These are phyloP conservation scores for Argyrosomus regius DNA, from an alignment of 2,797 vertebrate genomes.

Conservation along the genomic window DNA sequence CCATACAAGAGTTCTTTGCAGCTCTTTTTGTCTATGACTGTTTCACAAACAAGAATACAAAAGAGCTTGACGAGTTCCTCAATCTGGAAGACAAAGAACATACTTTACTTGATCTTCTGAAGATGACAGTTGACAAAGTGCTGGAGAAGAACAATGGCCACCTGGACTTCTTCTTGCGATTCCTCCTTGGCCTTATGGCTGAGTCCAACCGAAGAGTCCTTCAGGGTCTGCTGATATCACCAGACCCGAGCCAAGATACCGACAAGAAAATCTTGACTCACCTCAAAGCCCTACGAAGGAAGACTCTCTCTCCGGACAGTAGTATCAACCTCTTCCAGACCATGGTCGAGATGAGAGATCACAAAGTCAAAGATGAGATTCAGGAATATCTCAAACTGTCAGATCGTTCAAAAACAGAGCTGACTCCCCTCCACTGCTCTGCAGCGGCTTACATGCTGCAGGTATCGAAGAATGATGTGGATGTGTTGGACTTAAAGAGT, in stretches of 20 bases:
- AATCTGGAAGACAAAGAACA: conserved; percentile 14
- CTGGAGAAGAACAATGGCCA: conserved; percentile 51
- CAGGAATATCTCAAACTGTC: conserved; percentile 37
- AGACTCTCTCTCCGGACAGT: conserved; percentile 51
- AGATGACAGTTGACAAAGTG: conserved; percentile 62
- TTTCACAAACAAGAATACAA: conserved; percentile 38
- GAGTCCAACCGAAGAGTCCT: conserved; percentile 58
- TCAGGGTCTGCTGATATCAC: conserved; percentile 15
- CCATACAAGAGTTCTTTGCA: conserved; percentile 75
- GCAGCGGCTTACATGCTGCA: conserved; percentile 67
- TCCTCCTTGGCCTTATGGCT: conserved; percentile 60
- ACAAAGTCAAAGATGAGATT: conserved; percentile 66
- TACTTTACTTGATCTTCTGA: conserved; percentile 51
- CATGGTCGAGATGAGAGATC: conserved; percentile 73
- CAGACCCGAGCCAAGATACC: conserved; percentile 21
- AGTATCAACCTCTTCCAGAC: conserved; percentile 57
- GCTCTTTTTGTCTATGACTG: conserved; percentile 63
- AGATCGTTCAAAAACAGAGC: not conserved
- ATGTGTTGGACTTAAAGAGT: conserved; percentile 56
- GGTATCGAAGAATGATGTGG: conserved; percentile 22
- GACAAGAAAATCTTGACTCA: conserved; percentile 61
- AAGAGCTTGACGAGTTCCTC: conserved; percentile 31
- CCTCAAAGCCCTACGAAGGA: conserved; percentile 54
- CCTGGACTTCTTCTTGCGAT: conserved; percentile 60
- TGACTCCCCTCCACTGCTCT: conserved; percentile 66